phyloP scores from a whole-genome alignment of 1,140 invertebrate species.

The Luehdorfia chinensis region DNA sequence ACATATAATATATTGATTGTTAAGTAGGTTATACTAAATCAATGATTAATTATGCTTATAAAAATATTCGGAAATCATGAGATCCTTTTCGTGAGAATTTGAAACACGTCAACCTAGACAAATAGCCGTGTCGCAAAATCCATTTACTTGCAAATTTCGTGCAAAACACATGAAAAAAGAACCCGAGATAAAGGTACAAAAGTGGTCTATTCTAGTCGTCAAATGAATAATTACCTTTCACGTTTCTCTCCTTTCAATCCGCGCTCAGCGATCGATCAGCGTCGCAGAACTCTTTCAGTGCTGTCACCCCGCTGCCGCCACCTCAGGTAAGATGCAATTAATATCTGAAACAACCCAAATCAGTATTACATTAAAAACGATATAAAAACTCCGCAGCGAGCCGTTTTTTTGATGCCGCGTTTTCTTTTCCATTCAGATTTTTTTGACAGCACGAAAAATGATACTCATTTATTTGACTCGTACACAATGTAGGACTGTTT shows the following conservation, averaged over 20 bases:
- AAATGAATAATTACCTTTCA: slow-evolving; percentile 77
- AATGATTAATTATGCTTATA: slow-evolving; percentile 7
- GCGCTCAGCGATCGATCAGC: slow-evolving; percentile 68
- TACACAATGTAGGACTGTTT: slow-evolving; percentile 76
- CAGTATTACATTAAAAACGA: slow-evolving; percentile 75
- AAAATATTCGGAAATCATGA: background rate
- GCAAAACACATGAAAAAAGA: slow-evolving; percentile 69
- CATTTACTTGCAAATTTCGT: slow-evolving; percentile 76
- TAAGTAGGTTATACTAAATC: too few species aligned
- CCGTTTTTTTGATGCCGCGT: slow-evolving; percentile 68
- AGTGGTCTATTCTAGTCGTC: slow-evolving; percentile 76
- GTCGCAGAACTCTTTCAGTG: slow-evolving; percentile 71
- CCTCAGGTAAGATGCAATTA: slow-evolving; percentile 73
- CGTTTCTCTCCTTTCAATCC: slow-evolving; percentile 75
- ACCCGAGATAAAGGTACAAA: slow-evolving; percentile 73
- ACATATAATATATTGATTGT: too few species aligned
- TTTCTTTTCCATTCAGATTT: slow-evolving; percentile 76
- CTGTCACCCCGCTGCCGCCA: slow-evolving; percentile 60
- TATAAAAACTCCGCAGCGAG: slow-evolving; percentile 67
- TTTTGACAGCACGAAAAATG: slow-evolving; percentile 77
- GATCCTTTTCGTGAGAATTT: slow-evolving; percentile 48
- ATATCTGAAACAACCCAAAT: slow-evolving; percentile 73
- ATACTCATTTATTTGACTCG: slow-evolving; percentile 76
- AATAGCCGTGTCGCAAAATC: slow-evolving; percentile 68
- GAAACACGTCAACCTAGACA: slow-evolving; percentile 53